Percentiles rank a stretch among this genome's conserved stretches.
These are phyloP conservation scores for Dolomedes plantarius DNA, from an alignment of 2,888 invertebrate genomes.

Conservation along the genomic window DNA sequence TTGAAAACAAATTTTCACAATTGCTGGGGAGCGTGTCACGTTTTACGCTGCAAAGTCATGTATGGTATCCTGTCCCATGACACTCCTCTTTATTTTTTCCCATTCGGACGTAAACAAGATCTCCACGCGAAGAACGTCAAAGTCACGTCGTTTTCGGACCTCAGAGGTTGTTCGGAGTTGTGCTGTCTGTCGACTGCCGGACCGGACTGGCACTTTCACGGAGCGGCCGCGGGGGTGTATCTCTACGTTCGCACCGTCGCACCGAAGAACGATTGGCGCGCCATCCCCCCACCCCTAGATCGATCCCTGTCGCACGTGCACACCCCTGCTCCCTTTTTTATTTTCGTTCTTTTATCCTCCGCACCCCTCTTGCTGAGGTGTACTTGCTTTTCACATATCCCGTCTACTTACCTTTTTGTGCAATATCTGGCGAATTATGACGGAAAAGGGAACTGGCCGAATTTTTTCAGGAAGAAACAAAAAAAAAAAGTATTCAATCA, in stretches of 20 bases:
- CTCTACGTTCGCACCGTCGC: constrained; percentile 54
- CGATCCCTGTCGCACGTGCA: constrained; percentile 63
- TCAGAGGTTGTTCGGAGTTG: neutral
- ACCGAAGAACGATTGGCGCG: constrained; percentile 48
- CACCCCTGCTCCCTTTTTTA: constrained; percentile 46
- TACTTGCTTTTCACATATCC: neutral
- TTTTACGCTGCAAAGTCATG: too few species aligned
- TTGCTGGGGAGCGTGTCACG: too few species aligned
- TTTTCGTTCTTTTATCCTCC: neutral
- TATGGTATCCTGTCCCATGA: neutral
- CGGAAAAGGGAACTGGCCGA: too few species aligned
- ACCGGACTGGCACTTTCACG: constrained; percentile 49
- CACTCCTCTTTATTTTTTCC: neutral
- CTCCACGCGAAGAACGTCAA: neutral
- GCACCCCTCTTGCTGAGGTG: neutral
- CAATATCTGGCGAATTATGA: neutral
- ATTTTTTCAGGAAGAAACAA: too few species aligned
- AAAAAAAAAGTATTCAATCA: too few species aligned
- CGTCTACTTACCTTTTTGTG: neutral
- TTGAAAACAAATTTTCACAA: too few species aligned
- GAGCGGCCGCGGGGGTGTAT: constrained; percentile 46
- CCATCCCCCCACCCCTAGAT: constrained; percentile 62
- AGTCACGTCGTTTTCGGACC: neutral
- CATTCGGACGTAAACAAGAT: neutral
- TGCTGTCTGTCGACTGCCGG: constrained; percentile 23